These are phyloP conservation scores for Takifugu flavidus DNA, from an alignment of 2,113 vertebrate genomes.

Conservation along the genomic window DNA sequence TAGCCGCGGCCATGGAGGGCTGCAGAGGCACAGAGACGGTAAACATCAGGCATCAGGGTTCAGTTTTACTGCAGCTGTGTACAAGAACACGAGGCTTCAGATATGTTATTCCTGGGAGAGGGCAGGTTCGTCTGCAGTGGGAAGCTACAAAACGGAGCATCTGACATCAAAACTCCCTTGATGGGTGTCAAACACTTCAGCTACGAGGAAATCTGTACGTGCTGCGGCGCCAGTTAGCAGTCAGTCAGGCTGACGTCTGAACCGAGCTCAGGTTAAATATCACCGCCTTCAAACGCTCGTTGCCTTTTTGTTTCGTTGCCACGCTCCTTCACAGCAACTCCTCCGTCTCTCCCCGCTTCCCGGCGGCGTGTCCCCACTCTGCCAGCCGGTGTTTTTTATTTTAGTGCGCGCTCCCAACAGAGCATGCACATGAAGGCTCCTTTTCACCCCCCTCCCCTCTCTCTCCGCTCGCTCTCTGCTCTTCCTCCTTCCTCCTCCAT, in stretches of 20 bases:
- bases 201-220: too few relatives aligned
- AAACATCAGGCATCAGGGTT: too few relatives aligned
- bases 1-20: too few relatives aligned
- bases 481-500: constrained; percentile 26
- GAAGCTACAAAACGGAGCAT: too few relatives aligned
- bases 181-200: too few relatives aligned
- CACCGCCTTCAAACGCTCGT: constrained; percentile 38
- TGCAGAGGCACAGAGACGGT: too few relatives aligned
- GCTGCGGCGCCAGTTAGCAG: too few relatives aligned
- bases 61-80: too few relatives aligned
- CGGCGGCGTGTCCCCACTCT: constrained; percentile 47
- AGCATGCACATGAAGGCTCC: constrained; percentile 55
- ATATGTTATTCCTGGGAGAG: too few relatives aligned
- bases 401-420: constrained; percentile 42
- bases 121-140: too few relatives aligned
- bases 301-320: constrained; percentile 46
- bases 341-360: constrained; percentile 49
- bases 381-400: constrained; percentile 29
- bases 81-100: too few relatives aligned
- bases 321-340: constrained; percentile 54
- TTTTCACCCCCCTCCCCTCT: neutral
- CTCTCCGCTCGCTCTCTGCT: neutral
- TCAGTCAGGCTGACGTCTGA: constrained; percentile 18
- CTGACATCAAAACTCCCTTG: too few relatives aligned
- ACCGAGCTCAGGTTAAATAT: constrained; percentile 35